Base-by-base conservation (phyloP, 1,140 invertebrate species). In the Tribolium madens region DNA sequence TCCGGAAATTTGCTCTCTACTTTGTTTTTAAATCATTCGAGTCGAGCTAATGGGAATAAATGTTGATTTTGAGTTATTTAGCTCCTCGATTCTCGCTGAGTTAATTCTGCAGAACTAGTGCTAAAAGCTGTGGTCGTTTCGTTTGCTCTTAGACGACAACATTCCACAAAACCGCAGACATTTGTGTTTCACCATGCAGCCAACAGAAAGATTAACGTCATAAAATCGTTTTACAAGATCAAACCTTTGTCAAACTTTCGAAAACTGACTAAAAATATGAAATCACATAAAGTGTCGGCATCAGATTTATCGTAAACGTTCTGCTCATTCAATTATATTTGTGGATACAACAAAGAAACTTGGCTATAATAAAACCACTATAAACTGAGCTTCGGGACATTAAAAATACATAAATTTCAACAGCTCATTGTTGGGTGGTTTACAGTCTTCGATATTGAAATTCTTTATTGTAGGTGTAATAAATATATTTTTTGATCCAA, bases 331-430 rank as follows among this genome's bases (percentile, higher is more conserved):
- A 64, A 64, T 64, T 64, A 64, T 33, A 31, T 12, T 33, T 64
- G 57, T 64, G 21, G n/a, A 33, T 12, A n/a, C 57, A 64, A 64
- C 57, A 64, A 64, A 64, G 26, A 33, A 26, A 9, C 14, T 33
- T 64, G 26, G 31, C 21, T 14, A 14, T 33, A 33, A 64, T 64
- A 64, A 64, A 64, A 64, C 21, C 57, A 64, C 21, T 13, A 64
- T 33, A 33, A 64, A 64, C 10, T 12, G 13, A 64, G 18, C 57
- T 64, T 14, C 57, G 13, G 26, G 57, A 64, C 57, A 64, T 64
- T 64, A 64, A 64, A 64, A 64, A 64, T 64, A 33, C 57, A 64
- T 64, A 64, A 64, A 64, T 64, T 64, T 64, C 26, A 64, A 12
- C 57, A 12, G 4, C 57, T 57, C 26, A 64, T 64, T 64, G 57